Conservation (phyloP, 2,113 vertebrate genomes). For the Sceloporus undulatus region DNA sequence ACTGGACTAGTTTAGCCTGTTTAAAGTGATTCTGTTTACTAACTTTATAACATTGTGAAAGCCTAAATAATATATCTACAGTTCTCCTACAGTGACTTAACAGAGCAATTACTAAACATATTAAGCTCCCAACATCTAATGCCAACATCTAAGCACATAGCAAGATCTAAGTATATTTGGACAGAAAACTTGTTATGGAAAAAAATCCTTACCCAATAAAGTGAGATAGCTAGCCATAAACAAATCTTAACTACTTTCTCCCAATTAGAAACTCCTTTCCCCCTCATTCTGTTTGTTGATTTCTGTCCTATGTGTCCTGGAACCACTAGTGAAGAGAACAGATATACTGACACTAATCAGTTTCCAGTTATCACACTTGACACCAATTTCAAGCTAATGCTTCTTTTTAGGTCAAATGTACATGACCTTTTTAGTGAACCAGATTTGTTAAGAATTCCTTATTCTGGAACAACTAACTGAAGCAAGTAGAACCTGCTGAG, state of each 20-base stretch:
- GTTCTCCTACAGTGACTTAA: neutral
- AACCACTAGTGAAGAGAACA: neutral
- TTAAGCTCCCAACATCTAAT: neutral
- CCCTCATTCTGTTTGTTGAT: constrained; percentile 14
- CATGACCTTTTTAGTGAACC: neutral
- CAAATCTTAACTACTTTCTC: constrained; percentile 25
- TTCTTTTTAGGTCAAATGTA: constrained; percentile 16
- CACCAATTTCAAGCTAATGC: constrained; percentile 10
- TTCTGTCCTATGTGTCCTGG: neutral
- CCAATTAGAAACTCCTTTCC: neutral
- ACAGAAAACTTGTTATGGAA: neutral
- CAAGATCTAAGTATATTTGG: neutral
- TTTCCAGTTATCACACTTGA: neutral
- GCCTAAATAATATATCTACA: neutral
- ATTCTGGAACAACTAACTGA: neutral
- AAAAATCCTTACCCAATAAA: constrained; percentile 45
- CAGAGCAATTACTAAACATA: neutral
- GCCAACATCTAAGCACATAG: neutral
- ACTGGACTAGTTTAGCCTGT: too few relatives aligned
- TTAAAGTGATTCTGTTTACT: neutral
- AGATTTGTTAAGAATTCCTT: neutral
- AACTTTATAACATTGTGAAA: neutral
- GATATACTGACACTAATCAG: neutral
- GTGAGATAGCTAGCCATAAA: constrained; percentile 29
- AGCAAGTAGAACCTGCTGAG: neutral